These are phyloP conservation scores for Chrysocyon brachyurus DNA, from an alignment of 2,797 vertebrate genomes.

Conservation along the genomic window DNA sequence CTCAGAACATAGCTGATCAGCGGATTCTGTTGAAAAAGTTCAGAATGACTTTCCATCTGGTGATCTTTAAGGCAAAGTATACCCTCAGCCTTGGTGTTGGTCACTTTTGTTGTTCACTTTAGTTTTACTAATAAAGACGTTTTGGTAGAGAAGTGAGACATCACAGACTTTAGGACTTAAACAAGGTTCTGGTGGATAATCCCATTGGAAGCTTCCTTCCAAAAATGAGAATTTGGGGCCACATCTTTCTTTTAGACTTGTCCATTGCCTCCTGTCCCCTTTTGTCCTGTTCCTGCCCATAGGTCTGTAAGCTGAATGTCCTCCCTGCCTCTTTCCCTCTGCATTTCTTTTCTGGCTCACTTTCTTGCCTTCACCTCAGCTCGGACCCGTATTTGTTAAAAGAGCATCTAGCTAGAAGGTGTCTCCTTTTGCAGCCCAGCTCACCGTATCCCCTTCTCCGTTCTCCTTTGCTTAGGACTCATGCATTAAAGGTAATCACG, in stretches of 20 bases:
- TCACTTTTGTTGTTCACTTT: background rate
- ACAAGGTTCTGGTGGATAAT: conserved; percentile 8
- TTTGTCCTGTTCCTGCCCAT: background rate
- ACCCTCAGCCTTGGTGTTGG: background rate
- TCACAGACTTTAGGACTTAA: background rate
- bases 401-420: background rate
- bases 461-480: background rate
- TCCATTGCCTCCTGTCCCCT: background rate
- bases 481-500: background rate
- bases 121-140: conserved; percentile 44
- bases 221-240: background rate
- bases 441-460: background rate
- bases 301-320: background rate
- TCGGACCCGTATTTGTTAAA: background rate
- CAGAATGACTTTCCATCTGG: background rate
- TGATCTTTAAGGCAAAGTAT: background rate
- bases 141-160: background rate
- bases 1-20: background rate
- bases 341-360: background rate
- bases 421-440: background rate
- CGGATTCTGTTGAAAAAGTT: conserved; percentile 52
- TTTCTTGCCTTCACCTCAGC: background rate
- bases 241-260: background rate
- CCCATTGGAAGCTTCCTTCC: background rate
- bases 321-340: background rate